Evolutionary conservation across 2,797 vertebrate genomes (phyloP), one percentile per base, ranked within the genome.

Genomic region (Centroberyx gerrardi): DNA sequence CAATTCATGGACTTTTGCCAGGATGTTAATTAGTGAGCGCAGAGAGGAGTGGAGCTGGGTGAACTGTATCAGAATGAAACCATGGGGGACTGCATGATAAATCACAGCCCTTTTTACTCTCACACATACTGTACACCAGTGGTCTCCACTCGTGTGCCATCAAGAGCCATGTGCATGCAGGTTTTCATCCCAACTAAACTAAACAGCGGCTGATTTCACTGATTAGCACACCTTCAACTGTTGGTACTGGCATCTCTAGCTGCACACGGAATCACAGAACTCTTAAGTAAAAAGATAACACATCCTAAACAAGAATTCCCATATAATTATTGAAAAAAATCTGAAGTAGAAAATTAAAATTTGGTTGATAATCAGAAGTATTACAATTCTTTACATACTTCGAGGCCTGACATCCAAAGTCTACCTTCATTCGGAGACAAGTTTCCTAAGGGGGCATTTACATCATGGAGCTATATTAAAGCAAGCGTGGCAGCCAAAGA

Each of bases 1-100:
- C 68, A 74, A 58, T 18, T 13, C 33, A 52, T 71, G 75, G 72
- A 64, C 38, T 27, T 36, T 29, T 17, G 70, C 80, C 78, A 83
- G 69, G 40, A 27, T 44, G 18, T 14, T 44, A 81, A 79, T 78
- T 62, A 67, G 48, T 52, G 14, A 33, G 38, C 48, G 66, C 2
- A 14, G 14, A n/a, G 8, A 48, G 66, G 53, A 27, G 52, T 2
- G 3, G 56, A 18, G 46, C 18, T 78, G 63, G 53, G 3, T 22
- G 44, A 61, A 17, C 54, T 73, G 33, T 22, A 49, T 42, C 17
- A 49, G 18, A 22, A 17, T 49, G 59, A 78, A 71, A 63, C 64
- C 58, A 65, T 68, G 40, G 66, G 46, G 42, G n/a, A 76, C 42
- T 33, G 48, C 51, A 70, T 67, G 58, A 76, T 73, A 68, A 72